Conservation (phyloP, 2,797 vertebrate species). For the Poecilia wingei region DNA sequence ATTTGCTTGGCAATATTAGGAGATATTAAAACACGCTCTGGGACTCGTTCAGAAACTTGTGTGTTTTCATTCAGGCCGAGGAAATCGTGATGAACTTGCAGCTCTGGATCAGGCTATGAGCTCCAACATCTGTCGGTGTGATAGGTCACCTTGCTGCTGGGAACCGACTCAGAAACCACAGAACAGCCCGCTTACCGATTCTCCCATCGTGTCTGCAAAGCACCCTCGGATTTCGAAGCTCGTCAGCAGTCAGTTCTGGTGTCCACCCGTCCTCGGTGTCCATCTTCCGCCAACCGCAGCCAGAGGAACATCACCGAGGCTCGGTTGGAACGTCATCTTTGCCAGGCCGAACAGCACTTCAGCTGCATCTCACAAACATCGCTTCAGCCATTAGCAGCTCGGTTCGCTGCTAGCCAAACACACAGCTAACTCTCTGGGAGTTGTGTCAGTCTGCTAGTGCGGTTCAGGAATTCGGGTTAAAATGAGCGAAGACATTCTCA, state of each 20-base stretch:
- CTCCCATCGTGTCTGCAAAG: conserved; percentile 57
- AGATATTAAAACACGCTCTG: not conserved
- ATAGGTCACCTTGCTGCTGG: conserved; percentile 26
- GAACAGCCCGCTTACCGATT: conserved; percentile 45
- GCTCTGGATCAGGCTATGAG: conserved; percentile 48
- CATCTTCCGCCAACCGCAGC: conserved; percentile 76
- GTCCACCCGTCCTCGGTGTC: conserved; percentile 73
- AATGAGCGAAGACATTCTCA: not conserved
- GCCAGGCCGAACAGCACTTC: conserved; percentile 44
- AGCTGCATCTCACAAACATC: conserved; percentile 58
- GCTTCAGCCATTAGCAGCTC: not conserved
- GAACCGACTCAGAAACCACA: not conserved
- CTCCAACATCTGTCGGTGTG: conserved; percentile 59
- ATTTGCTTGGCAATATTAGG: not conserved
- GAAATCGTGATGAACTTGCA: conserved; percentile 44
- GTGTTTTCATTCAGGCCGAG: not conserved
- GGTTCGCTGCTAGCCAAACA: not conserved
- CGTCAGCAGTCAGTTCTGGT: conserved; percentile 61
- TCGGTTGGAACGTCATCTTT: conserved; percentile 57
- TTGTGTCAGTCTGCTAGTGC: not conserved
- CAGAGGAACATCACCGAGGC: conserved; percentile 45
- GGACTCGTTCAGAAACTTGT: conserved; percentile 68
- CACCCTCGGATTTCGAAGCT: conserved; percentile 63
- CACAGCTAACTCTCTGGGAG: not conserved
- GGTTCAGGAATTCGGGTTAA: not conserved